Evolutionary conservation across 1,140 invertebrate genomes (phyloP), one percentile per base, ranked within the genome.

Genomic region (Protaetia brevitarsis): DNA sequence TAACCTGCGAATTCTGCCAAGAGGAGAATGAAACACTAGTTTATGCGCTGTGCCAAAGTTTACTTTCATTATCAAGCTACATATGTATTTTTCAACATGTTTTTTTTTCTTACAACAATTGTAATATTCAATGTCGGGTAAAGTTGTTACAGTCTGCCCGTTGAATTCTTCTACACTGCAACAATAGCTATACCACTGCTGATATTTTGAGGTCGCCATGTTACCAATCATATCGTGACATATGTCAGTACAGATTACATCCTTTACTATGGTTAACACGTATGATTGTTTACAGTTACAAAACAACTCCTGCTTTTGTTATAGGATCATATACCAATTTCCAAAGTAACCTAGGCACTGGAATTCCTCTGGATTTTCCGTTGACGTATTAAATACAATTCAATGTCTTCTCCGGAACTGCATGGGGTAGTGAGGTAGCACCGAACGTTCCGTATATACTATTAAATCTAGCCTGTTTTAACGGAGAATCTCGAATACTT

Each of bases 271-370:
- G 10, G 77, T 77, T 0, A 76, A 6, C 1, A 64, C 72, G 69
- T 86, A 84, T 0, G 86, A 76, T 90, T 87, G 73, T 89, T 89
- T 19, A 88, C 78, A 19, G 84, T 83, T 1, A 89, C 72, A 65
- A 88, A 2, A 83, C 87, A 1, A 84, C 82, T 1, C 83, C 86
- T 1, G 76, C 70, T 45, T 80, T 79, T 1, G 74, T 77, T 5
- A 71, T 66, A 7, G 79, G 77, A 67, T 88, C 81, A 67, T 87
- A 82, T 1, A 86, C 78, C 3, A 88, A 76, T 81, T 88, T 88
- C 82, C 84, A 88, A 65, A 79, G 87, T 37, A 84, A 81, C 69
- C 80, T 74, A 0, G 87, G 87, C 0, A 86, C 85, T 0, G 83
- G 79, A 5, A 66, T 62, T 2, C 26, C 57, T 68, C 77, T 78